These are phyloP conservation scores for Sarcophaga rosellei DNA, from an alignment of 2,888 invertebrate genomes.

Conservation along the genomic window DNA sequence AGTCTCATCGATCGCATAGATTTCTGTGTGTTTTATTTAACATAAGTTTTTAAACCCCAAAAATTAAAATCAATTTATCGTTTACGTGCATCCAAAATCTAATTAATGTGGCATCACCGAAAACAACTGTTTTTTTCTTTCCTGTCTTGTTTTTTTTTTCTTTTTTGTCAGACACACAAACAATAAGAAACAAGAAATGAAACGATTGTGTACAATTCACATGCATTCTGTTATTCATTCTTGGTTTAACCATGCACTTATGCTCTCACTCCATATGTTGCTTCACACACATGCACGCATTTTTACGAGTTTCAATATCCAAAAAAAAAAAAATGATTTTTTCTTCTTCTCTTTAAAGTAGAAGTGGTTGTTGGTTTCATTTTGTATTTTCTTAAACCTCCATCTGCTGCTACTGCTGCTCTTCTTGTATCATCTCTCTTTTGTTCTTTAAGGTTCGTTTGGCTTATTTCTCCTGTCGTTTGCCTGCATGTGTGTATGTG, in stretches of 20 bases:
- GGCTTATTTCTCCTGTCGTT: constrained; percentile 28
- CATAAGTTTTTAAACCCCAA: no score
- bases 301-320: constrained; percentile 17
- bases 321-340: not conserved
- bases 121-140: not conserved
- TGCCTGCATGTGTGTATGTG: not conserved
- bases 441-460: constrained; percentile 55
- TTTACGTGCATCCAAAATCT: no score
- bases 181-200: constrained; percentile 5
- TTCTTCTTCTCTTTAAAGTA: constrained; percentile 6
- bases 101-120: constrained; percentile 7
- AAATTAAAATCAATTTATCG: no score
- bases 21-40: no score
- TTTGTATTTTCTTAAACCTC: constrained; percentile 58
- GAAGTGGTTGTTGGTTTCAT: constrained; percentile 62
- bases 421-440: constrained; percentile 63
- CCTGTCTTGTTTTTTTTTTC: not conserved
- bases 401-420: constrained; percentile 63
- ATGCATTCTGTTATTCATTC: constrained; percentile 27
- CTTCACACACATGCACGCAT: not conserved
- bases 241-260: constrained; percentile 25
- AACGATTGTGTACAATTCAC: constrained; percentile 52
- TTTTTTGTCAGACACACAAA: constrained; percentile 3
- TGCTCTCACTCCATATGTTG: not conserved
- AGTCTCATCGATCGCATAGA: no score